A percentile compares a stretch with the other conserved stretches of the same genome.
Evolutionary conservation across 1,140 invertebrate genomes (phyloP).

Genomic region (Drosophila sechellia): DNA sequence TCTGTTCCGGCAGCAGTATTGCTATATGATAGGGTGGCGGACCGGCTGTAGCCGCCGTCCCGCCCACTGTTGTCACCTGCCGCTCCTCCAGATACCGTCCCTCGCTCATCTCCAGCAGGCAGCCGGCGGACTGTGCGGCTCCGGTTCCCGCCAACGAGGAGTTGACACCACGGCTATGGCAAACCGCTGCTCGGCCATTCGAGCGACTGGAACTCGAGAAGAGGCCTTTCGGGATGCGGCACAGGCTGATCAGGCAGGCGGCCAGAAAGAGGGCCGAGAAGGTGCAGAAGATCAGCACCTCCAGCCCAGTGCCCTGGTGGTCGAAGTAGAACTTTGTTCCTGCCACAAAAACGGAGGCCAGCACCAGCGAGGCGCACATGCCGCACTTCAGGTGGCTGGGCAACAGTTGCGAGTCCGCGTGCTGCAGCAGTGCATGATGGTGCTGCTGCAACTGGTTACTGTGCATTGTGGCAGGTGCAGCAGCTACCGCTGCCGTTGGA

Average conservation of each 20-base stretch:
- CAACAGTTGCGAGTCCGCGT: slow-evolving; percentile 81
- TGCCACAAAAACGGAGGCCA: slow-evolving; percentile 88
- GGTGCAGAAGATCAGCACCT: slow-evolving; percentile 88
- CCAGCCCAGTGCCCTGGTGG: slow-evolving; percentile 87
- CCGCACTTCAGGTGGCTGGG: slow-evolving; percentile 87
- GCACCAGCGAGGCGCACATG: slow-evolving; percentile 88
- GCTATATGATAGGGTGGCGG: slow-evolving; percentile 88
- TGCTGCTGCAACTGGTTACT: slow-evolving; percentile 68
- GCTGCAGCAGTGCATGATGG: slow-evolving; percentile 62
- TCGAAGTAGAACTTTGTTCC: slow-evolving; percentile 89
- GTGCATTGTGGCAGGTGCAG: slow-evolving; percentile 27
- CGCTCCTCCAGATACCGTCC: slow-evolving; percentile 61
- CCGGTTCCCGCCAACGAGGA: slow-evolving; percentile 7
- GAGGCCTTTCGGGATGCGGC: slow-evolving; percentile 82
- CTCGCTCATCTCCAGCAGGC: slow-evolving; percentile 58
- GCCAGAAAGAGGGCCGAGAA: slow-evolving; percentile 87
- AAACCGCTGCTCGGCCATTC: slow-evolving; percentile 50
- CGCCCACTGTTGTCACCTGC: slow-evolving; percentile 26
- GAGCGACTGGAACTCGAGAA: slow-evolving; percentile 44
- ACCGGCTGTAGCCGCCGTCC: slow-evolving; percentile 53
- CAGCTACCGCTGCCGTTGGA: slow-evolving; percentile 14
- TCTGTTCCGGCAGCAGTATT: slow-evolving; percentile 86
- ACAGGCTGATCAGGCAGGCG: slow-evolving; percentile 87
- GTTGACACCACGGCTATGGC: slow-evolving; percentile 49
- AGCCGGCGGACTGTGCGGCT: slow-evolving; percentile 25